phyloP scores from a whole-genome alignment of 2,888 invertebrate species.

The Trachelus troglodyta region DNA sequence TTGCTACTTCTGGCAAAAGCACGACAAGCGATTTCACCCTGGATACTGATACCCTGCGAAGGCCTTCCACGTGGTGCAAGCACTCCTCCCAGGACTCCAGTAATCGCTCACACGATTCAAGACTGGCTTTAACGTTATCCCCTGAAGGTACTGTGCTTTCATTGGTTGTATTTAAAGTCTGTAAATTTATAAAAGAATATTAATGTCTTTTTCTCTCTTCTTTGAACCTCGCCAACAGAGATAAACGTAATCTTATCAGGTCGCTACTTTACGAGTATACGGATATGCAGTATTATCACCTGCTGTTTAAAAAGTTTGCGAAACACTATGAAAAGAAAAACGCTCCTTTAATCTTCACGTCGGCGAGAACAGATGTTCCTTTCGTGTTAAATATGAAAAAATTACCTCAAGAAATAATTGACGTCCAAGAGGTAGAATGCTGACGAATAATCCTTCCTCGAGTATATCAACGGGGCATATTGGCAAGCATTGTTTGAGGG shows the following conservation, averaged over 20 bases:
- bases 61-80: slow-evolving; percentile 39
- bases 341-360: neutral
- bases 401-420: slow-evolving; percentile 37
- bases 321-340: neutral
- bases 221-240: neutral
- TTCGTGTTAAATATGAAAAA: neutral
- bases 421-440: slow-evolving; percentile 29
- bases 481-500: slow-evolving; percentile 21
- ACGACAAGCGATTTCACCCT: slow-evolving; percentile 39
- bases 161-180: slow-evolving; percentile 31
- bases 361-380: neutral
- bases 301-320: neutral
- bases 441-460: slow-evolving; percentile 39
- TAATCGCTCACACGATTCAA: slow-evolving; percentile 35
- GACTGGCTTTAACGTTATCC: slow-evolving; percentile 29
- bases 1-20: slow-evolving; percentile 41
- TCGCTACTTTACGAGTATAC: neutral
- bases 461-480: slow-evolving; percentile 26
- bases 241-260: neutral
- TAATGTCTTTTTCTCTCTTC: neutral
- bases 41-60: slow-evolving; percentile 34
- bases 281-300: neutral
- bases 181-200: slow-evolving; percentile 8
- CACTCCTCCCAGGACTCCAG: slow-evolving; percentile 51
- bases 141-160: slow-evolving; percentile 6